phyloP scores from a whole-genome alignment of 2,113 vertebrate species.

The Gila orcuttii region DNA sequence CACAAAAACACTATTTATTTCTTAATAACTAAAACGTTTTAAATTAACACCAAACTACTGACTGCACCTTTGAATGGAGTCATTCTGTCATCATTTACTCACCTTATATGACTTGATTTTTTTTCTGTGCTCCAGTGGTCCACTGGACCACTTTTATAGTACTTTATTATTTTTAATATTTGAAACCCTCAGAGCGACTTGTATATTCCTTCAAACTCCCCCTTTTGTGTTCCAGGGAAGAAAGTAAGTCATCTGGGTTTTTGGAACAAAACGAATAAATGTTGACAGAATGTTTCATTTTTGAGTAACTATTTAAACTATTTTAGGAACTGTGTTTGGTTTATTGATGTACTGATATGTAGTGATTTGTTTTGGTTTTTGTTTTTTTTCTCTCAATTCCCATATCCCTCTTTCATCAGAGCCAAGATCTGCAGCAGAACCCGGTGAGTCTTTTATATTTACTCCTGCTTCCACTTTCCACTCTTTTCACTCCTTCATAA shows the following conservation, averaged over 20 bases:
- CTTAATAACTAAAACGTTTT: background rate
- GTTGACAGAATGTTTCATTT: background rate
- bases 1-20: background rate
- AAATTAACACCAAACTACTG: background rate
- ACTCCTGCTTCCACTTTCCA: background rate
- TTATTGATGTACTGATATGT: background rate
- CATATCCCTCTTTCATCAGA: slow-evolving; percentile 71
- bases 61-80: background rate
- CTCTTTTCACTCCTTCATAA: slow-evolving; percentile 9
- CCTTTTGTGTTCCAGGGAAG: background rate
- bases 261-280: background rate
- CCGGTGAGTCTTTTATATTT: slow-evolving; percentile 75
- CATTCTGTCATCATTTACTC: background rate
- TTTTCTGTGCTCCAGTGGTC: no score
- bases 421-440: slow-evolving; percentile 83
- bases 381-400: background rate
- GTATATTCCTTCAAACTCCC: background rate
- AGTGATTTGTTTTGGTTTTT: background rate
- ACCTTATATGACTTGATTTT: background rate
- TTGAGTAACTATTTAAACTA: background rate
- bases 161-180: background rate
- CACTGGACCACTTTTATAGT: background rate
- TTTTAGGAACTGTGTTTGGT: background rate
- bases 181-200: background rate
- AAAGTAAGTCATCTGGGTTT: background rate